Base-by-base conservation (phyloP, 2,888 invertebrate genomes). In the Congeria kusceri region DNA sequence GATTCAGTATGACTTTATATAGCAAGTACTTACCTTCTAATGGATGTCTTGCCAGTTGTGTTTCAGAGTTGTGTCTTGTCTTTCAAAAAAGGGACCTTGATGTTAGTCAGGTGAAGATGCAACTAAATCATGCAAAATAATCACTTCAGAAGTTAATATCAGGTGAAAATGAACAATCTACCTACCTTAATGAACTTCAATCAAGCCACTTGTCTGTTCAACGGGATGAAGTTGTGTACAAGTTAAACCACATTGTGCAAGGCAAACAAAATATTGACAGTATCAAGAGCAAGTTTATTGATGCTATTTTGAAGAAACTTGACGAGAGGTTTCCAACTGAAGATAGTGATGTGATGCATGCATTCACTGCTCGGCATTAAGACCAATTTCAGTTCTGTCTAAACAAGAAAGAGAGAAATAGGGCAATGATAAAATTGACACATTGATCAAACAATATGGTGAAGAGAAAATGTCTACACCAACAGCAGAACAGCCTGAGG, bases 241-340 rank as follows among this genome's bases (percentile, higher is more conserved):
- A 70, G 27, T 13, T 7, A n/a, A 70, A 63, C 27, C 63, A 70
- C 44, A 63, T 70, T 28, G 56, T 63, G 11, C 70, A 70, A 27
- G 70, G 53, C 20, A 70, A 70, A 56, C 47, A 61, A 32, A 70
- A 62, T 27, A 70, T 63, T 62, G 53, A 70, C n/a, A 39, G 39
- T 15, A 58, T 77, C 53, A 77, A 65, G 66, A 15, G n/a, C 3
- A 61, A 58, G n/a, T 71, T 71, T 15, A 49, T 66, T 66, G 65
- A 77, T 59, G 58, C 28, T 25, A 65, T 65, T 20, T 53, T 77
- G 18, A 27, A 65, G 23, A 77, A 44, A 28, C 25, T 71, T 25
- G 29, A 59, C 18, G 56, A 59, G 15, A 66, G 66, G 29, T 77
- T 77, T 62, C 71, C 71, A 27, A 66, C 58, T 18, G 23, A 66